phyloP scores from a whole-genome alignment of 37 sponge, comb jelly and placozoan species.

The Chondrosia reniformis region DNA sequence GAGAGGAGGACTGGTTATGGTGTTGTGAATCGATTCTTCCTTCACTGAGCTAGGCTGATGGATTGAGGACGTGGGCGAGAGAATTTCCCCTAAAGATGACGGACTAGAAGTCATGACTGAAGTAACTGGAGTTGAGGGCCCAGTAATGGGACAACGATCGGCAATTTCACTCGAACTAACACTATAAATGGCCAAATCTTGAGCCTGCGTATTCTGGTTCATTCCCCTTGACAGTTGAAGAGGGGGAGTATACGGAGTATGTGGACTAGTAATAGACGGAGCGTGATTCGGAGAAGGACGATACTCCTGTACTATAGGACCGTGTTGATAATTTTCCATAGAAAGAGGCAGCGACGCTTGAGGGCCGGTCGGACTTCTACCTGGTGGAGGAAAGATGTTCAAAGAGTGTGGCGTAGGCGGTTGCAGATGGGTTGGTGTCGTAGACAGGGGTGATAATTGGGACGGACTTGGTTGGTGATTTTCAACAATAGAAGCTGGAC shows the following conservation, averaged over 20 bases:
- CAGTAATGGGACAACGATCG: not conserved
- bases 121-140: constrained; percentile 1
- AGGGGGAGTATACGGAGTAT: constrained; percentile 26
- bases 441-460: not conserved
- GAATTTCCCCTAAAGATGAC: constrained; percentile 17
- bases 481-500: too few species aligned
- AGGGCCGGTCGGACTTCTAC: constrained; percentile 5
- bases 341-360: not conserved
- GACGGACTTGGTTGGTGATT: too few species aligned
- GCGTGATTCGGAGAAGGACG: constrained; percentile 15
- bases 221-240: too few species aligned
- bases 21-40: too few species aligned
- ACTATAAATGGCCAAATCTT: constrained; percentile 8
- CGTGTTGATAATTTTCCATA: constrained; percentile 14
- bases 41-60: not conserved
- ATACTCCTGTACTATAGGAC: not conserved
- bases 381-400: constrained; percentile 6
- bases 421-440: not conserved
- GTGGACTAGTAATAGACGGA: constrained; percentile 17
- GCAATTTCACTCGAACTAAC: constrained; percentile 7
- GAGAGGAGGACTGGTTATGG: too few species aligned
- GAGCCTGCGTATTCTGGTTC: constrained; percentile 4
- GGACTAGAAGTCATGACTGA: not conserved
- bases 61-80: constrained; percentile 19
- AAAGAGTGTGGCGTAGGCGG: constrained; percentile 2